Evolutionary conservation across 2,113 vertebrate genomes (phyloP).

Genomic region (Hydropotes inermis): DNA sequence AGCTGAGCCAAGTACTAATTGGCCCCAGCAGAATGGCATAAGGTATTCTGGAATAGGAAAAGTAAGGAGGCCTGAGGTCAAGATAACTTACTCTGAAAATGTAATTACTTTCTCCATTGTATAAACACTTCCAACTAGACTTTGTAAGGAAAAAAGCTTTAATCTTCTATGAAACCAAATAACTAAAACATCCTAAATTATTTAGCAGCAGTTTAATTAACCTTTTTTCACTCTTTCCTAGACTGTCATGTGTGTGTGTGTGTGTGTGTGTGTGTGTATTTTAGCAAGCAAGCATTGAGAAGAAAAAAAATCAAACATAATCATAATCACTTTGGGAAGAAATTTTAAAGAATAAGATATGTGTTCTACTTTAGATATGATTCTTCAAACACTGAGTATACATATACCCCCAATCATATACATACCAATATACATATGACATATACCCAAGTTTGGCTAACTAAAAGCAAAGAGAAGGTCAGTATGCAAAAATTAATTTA

Average conservation of each 20-base stretch:
- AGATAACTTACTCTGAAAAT: background rate
- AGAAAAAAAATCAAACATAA: slow-evolving; percentile 41
- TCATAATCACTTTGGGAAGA: slow-evolving; percentile 19
- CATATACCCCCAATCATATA: background rate
- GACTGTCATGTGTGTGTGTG: background rate
- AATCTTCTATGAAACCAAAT: slow-evolving; percentile 35
- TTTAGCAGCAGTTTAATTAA: slow-evolving; percentile 60
- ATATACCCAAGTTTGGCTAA: background rate
- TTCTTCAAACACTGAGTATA: background rate
- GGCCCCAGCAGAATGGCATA: slow-evolving; percentile 13
- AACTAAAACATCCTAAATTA: slow-evolving; percentile 56
- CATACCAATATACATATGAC: background rate
- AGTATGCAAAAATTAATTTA: background rate
- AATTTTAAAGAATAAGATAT: slow-evolving; percentile 44
- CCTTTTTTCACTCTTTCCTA: slow-evolving; percentile 43
- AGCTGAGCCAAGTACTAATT: slow-evolving; percentile 34
- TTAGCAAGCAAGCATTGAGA: slow-evolving; percentile 30
- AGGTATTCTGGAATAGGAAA: background rate
- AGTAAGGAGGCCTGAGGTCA: background rate
- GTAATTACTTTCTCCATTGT: slow-evolving; percentile 1
- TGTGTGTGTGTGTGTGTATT: background rate
- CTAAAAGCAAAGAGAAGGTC: background rate
- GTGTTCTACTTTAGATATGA: slow-evolving; percentile 9
- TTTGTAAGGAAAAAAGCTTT: background rate
- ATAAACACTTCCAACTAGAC: background rate